These are phyloP conservation scores for Digitonthophagus gazella DNA, from an alignment of 2,888 invertebrate species.

Conservation along the genomic window DNA sequence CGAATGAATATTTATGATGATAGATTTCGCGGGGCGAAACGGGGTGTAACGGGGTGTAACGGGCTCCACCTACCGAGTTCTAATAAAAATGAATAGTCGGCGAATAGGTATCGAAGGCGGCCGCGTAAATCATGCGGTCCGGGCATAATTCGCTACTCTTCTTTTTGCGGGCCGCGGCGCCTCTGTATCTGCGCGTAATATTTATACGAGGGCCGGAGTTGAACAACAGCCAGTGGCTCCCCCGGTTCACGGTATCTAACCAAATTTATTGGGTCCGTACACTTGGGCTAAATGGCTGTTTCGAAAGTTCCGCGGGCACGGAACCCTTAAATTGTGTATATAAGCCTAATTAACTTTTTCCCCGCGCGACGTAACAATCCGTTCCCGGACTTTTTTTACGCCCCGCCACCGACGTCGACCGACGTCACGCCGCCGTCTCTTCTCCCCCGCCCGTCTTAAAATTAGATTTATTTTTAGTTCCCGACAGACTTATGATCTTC, in stretches of 20 bases:
- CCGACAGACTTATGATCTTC: background rate
- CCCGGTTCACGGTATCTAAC: conserved; percentile 16
- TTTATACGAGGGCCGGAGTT: conserved; percentile 2
- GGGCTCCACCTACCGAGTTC: conserved; percentile 1
- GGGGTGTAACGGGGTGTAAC: conserved; percentile 1
- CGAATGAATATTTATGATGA: conserved; percentile 14
- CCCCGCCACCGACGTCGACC: too few species aligned
- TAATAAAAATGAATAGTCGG: conserved; percentile 16
- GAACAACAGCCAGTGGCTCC: conserved; percentile 13
- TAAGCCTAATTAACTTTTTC: conserved; percentile 18
- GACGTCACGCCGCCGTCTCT: conserved; percentile 7
- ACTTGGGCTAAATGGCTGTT: conserved; percentile 14
- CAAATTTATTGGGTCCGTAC: conserved; percentile 14
- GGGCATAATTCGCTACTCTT: conserved; percentile 13
- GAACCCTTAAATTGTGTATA: conserved; percentile 15
- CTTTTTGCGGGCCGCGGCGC: conserved; percentile 6
- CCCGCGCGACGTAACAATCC: conserved; percentile 10
- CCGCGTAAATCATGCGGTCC: conserved; percentile 10
- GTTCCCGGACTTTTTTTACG: conserved; percentile 10
- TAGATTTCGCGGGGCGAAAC: conserved; percentile 1
- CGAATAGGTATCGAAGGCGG: conserved; percentile 12
- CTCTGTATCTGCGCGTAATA: conserved; percentile 12
- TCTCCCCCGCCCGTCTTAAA: background rate
- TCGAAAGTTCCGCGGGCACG: conserved; percentile 11
- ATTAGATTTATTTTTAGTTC: background rate